Base-by-base conservation (phyloP, 2,797 vertebrate species). In the Lacerta agilis region DNA sequence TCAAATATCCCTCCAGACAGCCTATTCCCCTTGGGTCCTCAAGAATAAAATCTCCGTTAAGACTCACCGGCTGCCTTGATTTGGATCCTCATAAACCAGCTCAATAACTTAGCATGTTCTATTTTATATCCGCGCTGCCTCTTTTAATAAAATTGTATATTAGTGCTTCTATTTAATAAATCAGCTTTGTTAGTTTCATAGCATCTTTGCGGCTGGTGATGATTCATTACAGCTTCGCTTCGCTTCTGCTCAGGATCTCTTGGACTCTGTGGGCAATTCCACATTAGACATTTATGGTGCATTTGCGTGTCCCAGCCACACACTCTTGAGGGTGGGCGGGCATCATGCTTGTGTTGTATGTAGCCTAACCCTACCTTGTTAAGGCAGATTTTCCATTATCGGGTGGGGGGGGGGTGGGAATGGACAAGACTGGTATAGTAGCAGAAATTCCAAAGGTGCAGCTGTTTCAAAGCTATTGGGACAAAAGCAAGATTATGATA, bases 371-470 rank as follows among this genome's bases (percentile, higher is more conserved):
- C 18, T 58, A 17, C 58, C 58, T 61, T 61, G 58, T 61, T 61
- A 61, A 61, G 15, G 61, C 58, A 61, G 18, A 61, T 61, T 61
- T 61, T 23, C 58, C 18, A 5, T 64, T 64, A 64, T 23, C 20
- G 1, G 58, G n/a, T n/a, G n/a, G 18, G 1, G 2, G 1, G 20
- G 2, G 20, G 17, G 5, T 1, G 61, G 61, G 61, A 17, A 23
- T 23, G 4, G 18, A 5, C 17, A 64, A 64, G 61, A 23, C 61
- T 64, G 61, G 61, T 64, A 64, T 7, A 55, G 49, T 10, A 64
- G 61, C 20, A 64, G 64, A 23, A 64, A 55, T 15, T 43, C 41
- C 41, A 43, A 43, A 43, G 41, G 41, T 43, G 5, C 0, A 1
- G 13, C 49, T 55, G 49, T 55, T 55, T 55, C 49, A 55, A 55